Evolutionary conservation across 2,888 invertebrate genomes (phyloP).

Genomic region (Eugnorisma glareosa): DNA sequence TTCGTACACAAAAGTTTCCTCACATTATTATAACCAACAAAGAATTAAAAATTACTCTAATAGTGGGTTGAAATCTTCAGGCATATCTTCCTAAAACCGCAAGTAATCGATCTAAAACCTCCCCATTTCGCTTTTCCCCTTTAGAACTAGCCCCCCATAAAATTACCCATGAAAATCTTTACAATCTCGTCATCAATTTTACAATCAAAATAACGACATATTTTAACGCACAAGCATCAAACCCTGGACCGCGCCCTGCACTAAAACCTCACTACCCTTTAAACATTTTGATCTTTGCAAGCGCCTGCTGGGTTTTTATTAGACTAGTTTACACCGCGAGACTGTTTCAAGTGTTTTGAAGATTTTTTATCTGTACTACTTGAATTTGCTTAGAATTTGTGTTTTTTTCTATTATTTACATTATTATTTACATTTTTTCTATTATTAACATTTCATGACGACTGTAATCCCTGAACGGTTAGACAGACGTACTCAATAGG

Average conservation of each 20-base stretch:
- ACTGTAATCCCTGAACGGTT: background rate
- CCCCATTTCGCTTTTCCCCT: conserved; percentile 32
- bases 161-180: conserved; percentile 68
- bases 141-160: conserved; percentile 66
- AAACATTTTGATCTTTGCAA: conserved; percentile 62
- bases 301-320: conserved; percentile 56
- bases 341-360: conserved; percentile 28
- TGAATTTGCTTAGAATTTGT: background rate
- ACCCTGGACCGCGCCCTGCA: conserved; percentile 63
- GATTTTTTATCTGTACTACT: conserved; percentile 4
- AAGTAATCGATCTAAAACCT: conserved; percentile 44
- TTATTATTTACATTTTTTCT: background rate
- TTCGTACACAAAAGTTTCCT: too few relatives aligned
- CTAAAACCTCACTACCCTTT: conserved; percentile 69
- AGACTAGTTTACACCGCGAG: conserved; percentile 45
- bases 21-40: background rate
- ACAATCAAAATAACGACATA: conserved; percentile 71
- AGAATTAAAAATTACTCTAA: background rate
- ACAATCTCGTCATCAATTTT: conserved; percentile 70
- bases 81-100: background rate
- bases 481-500: background rate
- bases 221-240: conserved; percentile 68
- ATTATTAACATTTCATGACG: background rate
- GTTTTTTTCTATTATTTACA: background rate
- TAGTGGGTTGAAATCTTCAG: background rate